Evolutionary conservation across 2,797 vertebrate species (phyloP).

Genomic region (Hyperoplus lanceolatus): DNA sequence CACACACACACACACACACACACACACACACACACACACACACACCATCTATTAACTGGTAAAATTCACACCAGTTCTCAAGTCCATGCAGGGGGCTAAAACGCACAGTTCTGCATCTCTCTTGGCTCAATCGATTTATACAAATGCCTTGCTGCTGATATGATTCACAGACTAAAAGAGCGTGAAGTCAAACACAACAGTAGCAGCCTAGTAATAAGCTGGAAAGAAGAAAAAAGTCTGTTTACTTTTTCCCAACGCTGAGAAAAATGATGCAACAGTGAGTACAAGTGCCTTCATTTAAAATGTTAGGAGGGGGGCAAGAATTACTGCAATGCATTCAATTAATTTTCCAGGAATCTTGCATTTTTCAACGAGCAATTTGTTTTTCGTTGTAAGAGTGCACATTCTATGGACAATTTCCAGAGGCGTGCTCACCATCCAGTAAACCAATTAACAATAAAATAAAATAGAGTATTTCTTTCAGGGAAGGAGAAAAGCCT

Average conservation of each 20-base stretch:
- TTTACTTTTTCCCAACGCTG: slow-evolving; percentile 57
- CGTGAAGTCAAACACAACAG: slow-evolving; percentile 43
- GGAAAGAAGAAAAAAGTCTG: slow-evolving; percentile 26
- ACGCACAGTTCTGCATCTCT: slow-evolving; percentile 4
- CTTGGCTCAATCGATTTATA: not conserved
- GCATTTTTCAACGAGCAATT: slow-evolving; percentile 30
- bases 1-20: slow-evolving; percentile 8
- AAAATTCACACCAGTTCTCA: slow-evolving; percentile 28
- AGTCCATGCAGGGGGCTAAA: slow-evolving; percentile 15
- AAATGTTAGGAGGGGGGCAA: not conserved
- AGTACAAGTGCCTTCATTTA: slow-evolving; percentile 51
- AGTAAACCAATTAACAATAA: not conserved
- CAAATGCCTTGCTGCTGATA: slow-evolving; percentile 1
- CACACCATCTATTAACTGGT: slow-evolving; percentile 7
- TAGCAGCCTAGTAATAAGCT: slow-evolving; percentile 26
- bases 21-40: slow-evolving; percentile 14
- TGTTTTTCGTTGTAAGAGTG: slow-evolving; percentile 25
- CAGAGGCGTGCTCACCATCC: not conserved
- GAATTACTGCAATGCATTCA: slow-evolving; percentile 47
- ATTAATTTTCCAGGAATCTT: slow-evolving; percentile 66
- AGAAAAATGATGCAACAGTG: slow-evolving; percentile 64
- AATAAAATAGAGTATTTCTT: not conserved
- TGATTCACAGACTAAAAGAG: slow-evolving; percentile 12
- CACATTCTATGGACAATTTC: slow-evolving; percentile 20
- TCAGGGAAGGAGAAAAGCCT: not conserved